These are phyloP conservation scores for Diplazon laetatorius DNA, from an alignment of 2,888 invertebrate species.

Conservation along the genomic window DNA sequence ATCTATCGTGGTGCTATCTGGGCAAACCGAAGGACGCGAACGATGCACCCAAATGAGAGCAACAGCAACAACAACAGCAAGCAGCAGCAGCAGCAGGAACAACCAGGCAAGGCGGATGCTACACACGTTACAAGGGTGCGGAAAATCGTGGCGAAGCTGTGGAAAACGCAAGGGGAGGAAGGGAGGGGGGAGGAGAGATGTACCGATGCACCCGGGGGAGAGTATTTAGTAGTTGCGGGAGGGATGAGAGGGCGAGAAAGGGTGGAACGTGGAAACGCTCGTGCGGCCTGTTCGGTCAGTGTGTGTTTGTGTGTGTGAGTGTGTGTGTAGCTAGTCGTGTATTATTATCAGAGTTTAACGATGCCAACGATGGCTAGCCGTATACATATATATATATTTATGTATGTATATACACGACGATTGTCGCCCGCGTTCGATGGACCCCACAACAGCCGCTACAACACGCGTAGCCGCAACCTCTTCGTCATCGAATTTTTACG, in stretches of 20 bases:
- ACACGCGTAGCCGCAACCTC: constrained; percentile 69
- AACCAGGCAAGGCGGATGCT: constrained; percentile 34
- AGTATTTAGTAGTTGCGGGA: constrained; percentile 29
- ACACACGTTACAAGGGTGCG: not conserved
- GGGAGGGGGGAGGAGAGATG: constrained; percentile 23
- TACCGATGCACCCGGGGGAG: constrained; percentile 5
- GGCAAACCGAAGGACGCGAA: constrained; percentile 20
- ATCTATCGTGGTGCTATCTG: constrained; percentile 26
- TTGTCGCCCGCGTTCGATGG: constrained; percentile 67
- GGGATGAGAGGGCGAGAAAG: too few relatives aligned
- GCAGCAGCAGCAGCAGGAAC: constrained; percentile 29
- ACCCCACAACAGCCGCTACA: constrained; percentile 68
- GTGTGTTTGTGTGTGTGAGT: not conserved
- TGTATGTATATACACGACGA: constrained; percentile 75
- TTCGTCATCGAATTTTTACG: constrained; percentile 77
- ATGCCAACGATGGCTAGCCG: constrained; percentile 70
- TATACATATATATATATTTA: too few relatives aligned
- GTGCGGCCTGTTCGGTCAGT: constrained; percentile 14
- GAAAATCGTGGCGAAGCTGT: constrained; percentile 7
- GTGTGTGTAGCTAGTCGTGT: constrained; percentile 67
- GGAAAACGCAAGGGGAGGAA: constrained; percentile 23
- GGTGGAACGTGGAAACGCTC: constrained; percentile 6
- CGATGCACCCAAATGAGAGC: constrained; percentile 36
- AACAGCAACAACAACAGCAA: constrained; percentile 37
- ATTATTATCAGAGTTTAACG: constrained; percentile 79